Evolutionary conservation across 2,888 invertebrate genomes (phyloP), one percentile per base, ranked within the genome.

Genomic region (Barypeithes pellucidus): DNA sequence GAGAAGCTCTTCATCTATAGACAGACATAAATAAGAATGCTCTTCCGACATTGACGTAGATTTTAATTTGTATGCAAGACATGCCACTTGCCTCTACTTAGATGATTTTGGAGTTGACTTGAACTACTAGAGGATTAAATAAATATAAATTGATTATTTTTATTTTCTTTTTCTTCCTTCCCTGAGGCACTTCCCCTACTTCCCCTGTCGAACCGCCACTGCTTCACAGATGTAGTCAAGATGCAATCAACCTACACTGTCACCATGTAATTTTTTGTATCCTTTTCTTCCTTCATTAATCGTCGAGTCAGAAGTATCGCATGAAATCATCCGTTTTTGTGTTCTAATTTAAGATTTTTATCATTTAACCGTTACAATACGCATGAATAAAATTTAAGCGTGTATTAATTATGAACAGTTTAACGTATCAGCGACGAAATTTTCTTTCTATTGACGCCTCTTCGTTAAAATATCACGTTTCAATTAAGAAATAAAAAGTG

Each of bases 401-500:
- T 47, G 60, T 62, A 43, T 57, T 67, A 67, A 67, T 57, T 67
- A 67, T 14, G 14, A 45, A 60, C 7, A 60, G 50, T 68, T 61
- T 61, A 61, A 61, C 24, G 41, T 61, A 66, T 67, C 59, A 60
- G 54, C 54, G 67, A 59, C 16, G 45, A 67, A 67, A 67, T 24
- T 67, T 57, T 43, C 45, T 22, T 72, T 36, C 57, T 59, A 59
- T 50, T 71, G 59, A 65, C 72, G 72, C 72, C 72, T 72, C 59
- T 50, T 43, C 39, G 33, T 72, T 73, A 68, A 65, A 73, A 59
- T 59, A 68, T 73, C 67, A 45, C 63, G 39, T 73, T 73, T 73
- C 73, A 68, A 73, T 73, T 73, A 73, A 68, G 65, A 68, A 68
- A 63, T 73, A 68, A 57, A 69, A 73, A 73, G 67, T 73, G 73